These are phyloP conservation scores for Himalopsyche anomala DNA, from an alignment of 2,888 invertebrate species.

Conservation along the genomic window DNA sequence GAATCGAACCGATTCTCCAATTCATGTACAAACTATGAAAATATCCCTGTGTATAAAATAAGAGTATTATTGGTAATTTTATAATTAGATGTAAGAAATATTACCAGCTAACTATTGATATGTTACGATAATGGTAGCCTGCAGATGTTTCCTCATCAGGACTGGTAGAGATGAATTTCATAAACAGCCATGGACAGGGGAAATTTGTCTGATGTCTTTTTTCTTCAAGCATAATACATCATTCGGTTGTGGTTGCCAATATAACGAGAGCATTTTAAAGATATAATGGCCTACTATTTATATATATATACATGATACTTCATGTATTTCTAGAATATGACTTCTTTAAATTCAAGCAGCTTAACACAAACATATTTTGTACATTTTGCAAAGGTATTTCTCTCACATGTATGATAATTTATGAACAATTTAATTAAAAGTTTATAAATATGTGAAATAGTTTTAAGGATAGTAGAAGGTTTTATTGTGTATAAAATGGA, in stretches of 20 bases:
- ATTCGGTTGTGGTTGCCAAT: constrained; percentile 54
- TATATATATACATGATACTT: neutral
- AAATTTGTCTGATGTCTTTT: neutral
- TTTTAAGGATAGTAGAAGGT: constrained; percentile 61
- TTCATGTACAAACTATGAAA: constrained; percentile 29
- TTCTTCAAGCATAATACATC: neutral
- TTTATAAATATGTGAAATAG: constrained; percentile 64
- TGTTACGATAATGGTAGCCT: neutral
- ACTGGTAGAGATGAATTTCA: neutral
- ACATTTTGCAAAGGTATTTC: constrained; percentile 49
- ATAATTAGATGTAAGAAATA: constrained; percentile 53
- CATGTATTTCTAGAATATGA: constrained; percentile 7
- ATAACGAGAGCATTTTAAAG: constrained; percentile 12
- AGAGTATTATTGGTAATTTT: constrained; percentile 48
- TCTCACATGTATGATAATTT: constrained; percentile 53
- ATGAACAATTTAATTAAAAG: constrained; percentile 57
- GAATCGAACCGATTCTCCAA: constrained; percentile 5
- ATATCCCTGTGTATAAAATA: constrained; percentile 42
- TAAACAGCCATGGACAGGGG: neutral
- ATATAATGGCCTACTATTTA: constrained; percentile 29
- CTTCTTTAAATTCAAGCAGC: constrained; percentile 45
- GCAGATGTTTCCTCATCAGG: neutral
- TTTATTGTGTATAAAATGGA: constrained; percentile 64
- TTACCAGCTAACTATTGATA: constrained; percentile 53
- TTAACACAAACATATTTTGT: constrained; percentile 53